Evolutionary conservation across 2,888 invertebrate species (phyloP), one percentile per base, ranked within the genome.

Genomic region (Tetramorium bicarinatum): DNA sequence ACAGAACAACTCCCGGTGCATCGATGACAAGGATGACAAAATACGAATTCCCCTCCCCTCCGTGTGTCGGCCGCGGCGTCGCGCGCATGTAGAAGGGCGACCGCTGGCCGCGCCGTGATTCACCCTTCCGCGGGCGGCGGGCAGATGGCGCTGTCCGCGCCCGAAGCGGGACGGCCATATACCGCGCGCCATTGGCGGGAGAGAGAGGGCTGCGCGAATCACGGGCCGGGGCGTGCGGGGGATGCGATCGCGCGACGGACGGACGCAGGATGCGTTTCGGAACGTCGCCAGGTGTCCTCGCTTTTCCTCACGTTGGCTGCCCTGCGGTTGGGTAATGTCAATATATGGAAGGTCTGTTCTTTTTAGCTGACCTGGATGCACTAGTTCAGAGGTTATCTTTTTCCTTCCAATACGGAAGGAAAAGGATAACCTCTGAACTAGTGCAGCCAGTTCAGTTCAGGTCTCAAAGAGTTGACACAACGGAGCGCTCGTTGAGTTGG

Each of bases 11-110:
- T 88, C 90, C 87, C 89, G 90, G 90, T 87, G 81, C 83, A 80
- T 86, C 85, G 87, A 90, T 88, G 87, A 90, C 86, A 89, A 90
- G 86, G 90, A 91, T 90, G 91, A 90, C 89, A 87, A 91, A 91
- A 88, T 90, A 89, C 85, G 85, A 90, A 87, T 86, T 84, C 85
- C 82, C 25, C 25, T n/a, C 38, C 15, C 18, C 84, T 84, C 67
- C 18, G 6, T n/a, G 9, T 72, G 85, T 85, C 75, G 64, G 76
- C 79, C 89, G 59, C 38, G 76, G 69, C 38, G 74, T 38, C 80
- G 18, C 47, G 75, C 21, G 44, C 59, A 82, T n/a, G 15, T 82
- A 91, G 91, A 85, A 11, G 1, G 52, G 87, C 66, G 84, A 89
- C 84, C 34, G 64, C 3, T 0, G 0, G 0, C n/a, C 11, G 4